Conservation (phyloP, 2,797 vertebrate genomes). For the Melanitta fusca region DNA sequence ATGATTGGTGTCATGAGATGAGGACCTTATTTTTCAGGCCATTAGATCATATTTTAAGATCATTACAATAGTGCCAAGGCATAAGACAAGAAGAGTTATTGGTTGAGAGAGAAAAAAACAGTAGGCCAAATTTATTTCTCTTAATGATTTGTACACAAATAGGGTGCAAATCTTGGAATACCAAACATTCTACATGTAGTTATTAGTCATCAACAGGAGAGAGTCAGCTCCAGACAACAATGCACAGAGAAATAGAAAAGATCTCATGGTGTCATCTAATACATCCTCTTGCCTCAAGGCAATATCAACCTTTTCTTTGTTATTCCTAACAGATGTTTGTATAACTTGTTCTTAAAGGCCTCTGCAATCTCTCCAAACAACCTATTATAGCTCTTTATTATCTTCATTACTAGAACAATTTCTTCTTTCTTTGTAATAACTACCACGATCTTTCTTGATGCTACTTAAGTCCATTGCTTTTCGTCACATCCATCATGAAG, state of each 20-base stretch:
- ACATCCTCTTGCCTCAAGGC: not conserved
- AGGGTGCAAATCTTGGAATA: not conserved
- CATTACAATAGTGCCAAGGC: not conserved
- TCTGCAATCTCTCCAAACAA: not conserved
- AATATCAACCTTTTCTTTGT: not conserved
- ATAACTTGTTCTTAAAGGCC: not conserved
- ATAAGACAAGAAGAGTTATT: not conserved
- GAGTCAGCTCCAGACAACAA: not conserved
- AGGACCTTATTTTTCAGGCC: not conserved
- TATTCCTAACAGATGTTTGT: not conserved
- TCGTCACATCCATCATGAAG: not conserved
- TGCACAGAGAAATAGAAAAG: not conserved
- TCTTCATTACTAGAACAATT: not conserved
- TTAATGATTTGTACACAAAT: not conserved
- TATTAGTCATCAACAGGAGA: not conserved
- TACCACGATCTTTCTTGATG: not conserved
- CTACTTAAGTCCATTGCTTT: not conserved
- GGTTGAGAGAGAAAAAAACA: not conserved
- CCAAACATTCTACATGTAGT: not conserved
- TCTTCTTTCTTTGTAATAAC: not conserved
- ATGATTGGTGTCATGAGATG: not conserved
- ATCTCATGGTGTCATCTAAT: not conserved
- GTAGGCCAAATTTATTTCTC: not conserved
- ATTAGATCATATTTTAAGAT: not conserved
- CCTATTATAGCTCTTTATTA: not conserved